Conservation (phyloP, 2,113 vertebrate species). For the Campylomormyrus tamandua region DNA sequence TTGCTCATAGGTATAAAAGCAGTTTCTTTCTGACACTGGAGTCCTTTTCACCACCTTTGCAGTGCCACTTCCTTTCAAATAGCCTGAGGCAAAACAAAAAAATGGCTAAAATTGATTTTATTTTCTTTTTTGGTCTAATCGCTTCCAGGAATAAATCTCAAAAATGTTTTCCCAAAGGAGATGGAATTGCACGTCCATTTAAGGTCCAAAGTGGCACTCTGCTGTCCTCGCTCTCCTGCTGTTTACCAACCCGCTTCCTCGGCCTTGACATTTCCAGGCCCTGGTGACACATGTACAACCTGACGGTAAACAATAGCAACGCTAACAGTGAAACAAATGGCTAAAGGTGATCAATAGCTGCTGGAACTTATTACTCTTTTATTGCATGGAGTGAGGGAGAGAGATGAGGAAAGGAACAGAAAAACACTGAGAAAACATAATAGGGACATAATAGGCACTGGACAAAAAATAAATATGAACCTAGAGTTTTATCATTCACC, state of each 20-base stretch:
- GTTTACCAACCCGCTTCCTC: not conserved
- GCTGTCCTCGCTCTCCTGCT: not conserved
- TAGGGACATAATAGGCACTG: not conserved
- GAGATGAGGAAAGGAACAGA: not conserved
- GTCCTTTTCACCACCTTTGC: not conserved
- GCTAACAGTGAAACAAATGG: not conserved
- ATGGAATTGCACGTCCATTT: not conserved
- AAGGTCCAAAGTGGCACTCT: too few species aligned
- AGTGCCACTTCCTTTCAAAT: not conserved
- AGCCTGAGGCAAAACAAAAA: not conserved
- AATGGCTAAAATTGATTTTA: not conserved
- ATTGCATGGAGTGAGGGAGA: not conserved
- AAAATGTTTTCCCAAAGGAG: not conserved
- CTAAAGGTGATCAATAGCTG: not conserved
- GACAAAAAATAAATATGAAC: not conserved
- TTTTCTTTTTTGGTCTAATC: not conserved
- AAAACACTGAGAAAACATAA: not conserved
- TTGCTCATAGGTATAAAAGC: not conserved
- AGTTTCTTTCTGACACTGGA: not conserved
- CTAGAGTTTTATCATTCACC: not conserved
- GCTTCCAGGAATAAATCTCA: not conserved
- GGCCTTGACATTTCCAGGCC: conserved; percentile 12
- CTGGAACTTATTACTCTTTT: not conserved
- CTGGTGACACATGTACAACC: too few species aligned
- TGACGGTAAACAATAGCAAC: not conserved